Evolutionary conservation across 2,797 vertebrate species (phyloP).

Genomic region (Urophycis tenuis): DNA sequence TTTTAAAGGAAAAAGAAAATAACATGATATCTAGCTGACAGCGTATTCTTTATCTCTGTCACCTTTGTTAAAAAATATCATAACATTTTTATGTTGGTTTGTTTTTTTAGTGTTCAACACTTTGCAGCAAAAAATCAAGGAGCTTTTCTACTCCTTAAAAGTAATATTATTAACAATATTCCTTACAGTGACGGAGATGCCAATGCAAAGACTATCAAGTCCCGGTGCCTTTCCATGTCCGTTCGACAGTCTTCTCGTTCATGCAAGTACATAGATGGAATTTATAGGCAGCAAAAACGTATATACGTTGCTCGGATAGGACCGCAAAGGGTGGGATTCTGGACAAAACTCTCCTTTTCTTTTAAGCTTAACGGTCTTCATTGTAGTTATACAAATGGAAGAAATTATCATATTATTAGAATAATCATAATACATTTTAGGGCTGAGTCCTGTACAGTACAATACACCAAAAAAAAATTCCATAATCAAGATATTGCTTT

Average conservation of each 20-base stretch:
- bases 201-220: conserved; percentile 56
- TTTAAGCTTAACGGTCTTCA: conserved; percentile 72
- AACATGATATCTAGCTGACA: conserved; percentile 70
- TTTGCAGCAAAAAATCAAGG: conserved; percentile 80
- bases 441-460: conserved; percentile 79
- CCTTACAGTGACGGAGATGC: conserved; percentile 66
- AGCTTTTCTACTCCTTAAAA: conserved; percentile 67
- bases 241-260: conserved; percentile 64
- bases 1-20: conserved; percentile 58
- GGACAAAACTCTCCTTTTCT: conserved; percentile 57
- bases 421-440: conserved; percentile 78
- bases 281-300: conserved; percentile 65
- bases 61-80: conserved; percentile 71
- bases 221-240: conserved; percentile 65
- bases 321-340: conserved; percentile 59
- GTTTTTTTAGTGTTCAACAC: conserved; percentile 87
- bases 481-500: conserved; percentile 81
- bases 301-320: conserved; percentile 50
- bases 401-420: conserved; percentile 73
- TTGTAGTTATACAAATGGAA: conserved; percentile 74
- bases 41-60: conserved; percentile 60
- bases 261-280: conserved; percentile 67
- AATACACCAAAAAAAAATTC: conserved; percentile 74
- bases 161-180: conserved; percentile 76
- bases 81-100: conserved; percentile 79